Conservation (phyloP, 53 echinoderm and acorn worm species). For the Crossaster papposus region DNA sequence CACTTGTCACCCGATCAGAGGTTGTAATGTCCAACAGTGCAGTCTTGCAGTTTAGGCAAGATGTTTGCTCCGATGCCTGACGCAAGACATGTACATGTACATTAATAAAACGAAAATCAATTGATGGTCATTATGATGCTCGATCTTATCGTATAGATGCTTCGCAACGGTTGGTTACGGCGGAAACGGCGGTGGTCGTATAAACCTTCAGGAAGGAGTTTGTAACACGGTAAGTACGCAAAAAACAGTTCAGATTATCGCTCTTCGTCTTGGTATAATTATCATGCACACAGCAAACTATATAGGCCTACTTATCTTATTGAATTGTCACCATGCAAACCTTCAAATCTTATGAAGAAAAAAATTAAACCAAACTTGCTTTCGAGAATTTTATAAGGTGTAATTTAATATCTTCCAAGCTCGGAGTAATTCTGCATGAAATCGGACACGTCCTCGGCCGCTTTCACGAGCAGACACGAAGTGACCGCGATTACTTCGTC, state of each 20-base stretch:
- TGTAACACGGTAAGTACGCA: background rate
- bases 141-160: conserved; percentile 2
- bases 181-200: background rate
- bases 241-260: background rate
- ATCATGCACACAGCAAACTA: no score
- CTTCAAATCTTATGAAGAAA: no score
- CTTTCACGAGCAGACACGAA: conserved; percentile 63
- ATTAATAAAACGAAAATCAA: no score
- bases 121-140: background rate
- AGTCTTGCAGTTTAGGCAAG: no score
- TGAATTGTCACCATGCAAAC: no score
- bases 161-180: conserved; percentile 20
- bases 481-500: conserved; percentile 54
- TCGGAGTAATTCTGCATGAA: conserved; percentile 53
- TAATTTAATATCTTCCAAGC: background rate
- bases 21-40: background rate
- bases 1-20: no score
- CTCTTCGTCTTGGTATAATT: background rate
- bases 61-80: no score
- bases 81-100: no score
- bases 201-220: conserved; percentile 1
- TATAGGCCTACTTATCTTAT: no score
- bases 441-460: conserved; percentile 57
- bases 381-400: background rate
- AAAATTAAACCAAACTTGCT: no score